phyloP scores from a whole-genome alignment of 2,888 invertebrate species.

The Ormyrus thymus region DNA sequence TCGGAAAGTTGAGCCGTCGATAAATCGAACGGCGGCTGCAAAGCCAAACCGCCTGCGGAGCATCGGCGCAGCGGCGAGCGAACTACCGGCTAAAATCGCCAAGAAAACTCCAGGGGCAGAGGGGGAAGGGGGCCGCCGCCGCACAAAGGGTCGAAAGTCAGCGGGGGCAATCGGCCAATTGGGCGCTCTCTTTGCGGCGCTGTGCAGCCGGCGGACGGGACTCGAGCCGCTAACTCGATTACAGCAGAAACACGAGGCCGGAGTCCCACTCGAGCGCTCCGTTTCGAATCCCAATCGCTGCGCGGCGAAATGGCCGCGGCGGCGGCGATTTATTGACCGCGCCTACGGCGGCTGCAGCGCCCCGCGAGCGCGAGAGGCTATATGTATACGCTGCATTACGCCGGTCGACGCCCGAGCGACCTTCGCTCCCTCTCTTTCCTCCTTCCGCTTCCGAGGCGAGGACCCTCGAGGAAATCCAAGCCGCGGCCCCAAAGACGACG shows the following conservation, averaged over 20 bases:
- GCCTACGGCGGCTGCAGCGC: conserved; percentile 18
- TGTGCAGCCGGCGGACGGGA: not conserved
- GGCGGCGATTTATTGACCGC: conserved; percentile 49
- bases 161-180: not conserved
- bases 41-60: too few species aligned
- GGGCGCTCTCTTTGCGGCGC: too few species aligned
- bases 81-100: too few species aligned
- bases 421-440: conserved; percentile 1
- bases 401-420: conserved; percentile 20
- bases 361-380: not conserved
- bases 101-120: too few species aligned
- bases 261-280: not conserved
- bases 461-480: conserved; percentile 29
- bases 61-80: too few species aligned
- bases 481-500: too few species aligned
- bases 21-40: too few species aligned
- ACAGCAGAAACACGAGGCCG: not conserved
- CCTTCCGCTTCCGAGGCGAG: conserved; percentile 20
- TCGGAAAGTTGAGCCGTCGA: too few species aligned
- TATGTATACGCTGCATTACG: not conserved
- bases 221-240: conserved; percentile 9
- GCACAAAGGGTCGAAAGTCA: too few species aligned
- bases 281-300: conserved; percentile 27
- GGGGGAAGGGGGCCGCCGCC: too few species aligned
- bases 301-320: conserved; percentile 10